Conservation (phyloP, 1,140 invertebrate genomes). For the Dendrolimus kikuchii region DNA sequence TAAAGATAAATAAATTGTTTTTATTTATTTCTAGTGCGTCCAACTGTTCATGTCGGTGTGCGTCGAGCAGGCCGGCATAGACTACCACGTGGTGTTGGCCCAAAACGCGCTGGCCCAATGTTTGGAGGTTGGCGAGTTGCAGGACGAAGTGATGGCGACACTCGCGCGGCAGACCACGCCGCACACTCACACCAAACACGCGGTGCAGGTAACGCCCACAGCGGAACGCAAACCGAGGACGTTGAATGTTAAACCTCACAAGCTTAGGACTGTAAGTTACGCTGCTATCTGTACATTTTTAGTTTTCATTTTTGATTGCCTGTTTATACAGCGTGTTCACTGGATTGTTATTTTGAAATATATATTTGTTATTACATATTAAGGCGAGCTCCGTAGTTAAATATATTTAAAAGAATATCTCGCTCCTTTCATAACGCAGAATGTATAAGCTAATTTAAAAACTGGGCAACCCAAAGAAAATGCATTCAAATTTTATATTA, state of each 20-base stretch:
- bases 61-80: conserved; percentile 94
- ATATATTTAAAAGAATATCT: no score
- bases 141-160: conserved; percentile 92
- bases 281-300: conserved; percentile 3
- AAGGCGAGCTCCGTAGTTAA: no score
- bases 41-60: conserved; percentile 95
- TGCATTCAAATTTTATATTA: no score
- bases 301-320: background rate
- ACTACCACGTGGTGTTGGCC: conserved; percentile 95
- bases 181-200: conserved; percentile 87
- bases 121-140: conserved; percentile 89
- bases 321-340: background rate
- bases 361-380: no score
- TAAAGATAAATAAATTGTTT: background rate
- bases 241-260: conserved; percentile 26
- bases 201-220: conserved; percentile 89
- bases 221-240: conserved; percentile 31
- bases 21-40: conserved; percentile 79
- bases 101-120: conserved; percentile 95
- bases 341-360: no score
- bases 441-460: no score
- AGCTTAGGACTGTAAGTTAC: conserved; percentile 66
- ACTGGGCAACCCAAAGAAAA: no score
- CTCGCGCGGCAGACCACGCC: conserved; percentile 94
- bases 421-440: no score